These are phyloP conservation scores for Crotalus viridis DNA, from an alignment of 2,113 vertebrate genomes.

Conservation along the genomic window DNA sequence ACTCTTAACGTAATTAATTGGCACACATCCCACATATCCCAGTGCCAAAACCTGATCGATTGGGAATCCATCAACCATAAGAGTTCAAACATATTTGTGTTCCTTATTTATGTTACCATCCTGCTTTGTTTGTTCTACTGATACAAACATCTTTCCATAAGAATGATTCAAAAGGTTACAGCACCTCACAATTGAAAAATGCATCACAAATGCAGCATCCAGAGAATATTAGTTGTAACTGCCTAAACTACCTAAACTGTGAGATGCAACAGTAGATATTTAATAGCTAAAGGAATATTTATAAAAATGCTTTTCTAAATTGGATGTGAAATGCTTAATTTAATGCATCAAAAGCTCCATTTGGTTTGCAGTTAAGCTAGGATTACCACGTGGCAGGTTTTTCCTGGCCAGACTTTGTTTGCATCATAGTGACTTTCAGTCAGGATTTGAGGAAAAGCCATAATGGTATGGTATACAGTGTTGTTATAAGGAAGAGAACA, in stretches of 20 bases:
- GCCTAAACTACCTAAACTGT: constrained; percentile 1
- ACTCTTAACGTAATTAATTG: constrained; percentile 60
- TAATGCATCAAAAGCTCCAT: neutral
- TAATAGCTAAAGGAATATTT: constrained; percentile 55
- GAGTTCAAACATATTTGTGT: constrained; percentile 23
- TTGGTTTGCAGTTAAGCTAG: neutral
- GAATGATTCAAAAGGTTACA: constrained; percentile 51
- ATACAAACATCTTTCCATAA: constrained; percentile 34
- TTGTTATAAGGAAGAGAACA: neutral
- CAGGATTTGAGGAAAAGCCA: neutral
- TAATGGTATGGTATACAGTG: neutral
- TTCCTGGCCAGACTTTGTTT: neutral
- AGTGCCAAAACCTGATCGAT: constrained; percentile 53
- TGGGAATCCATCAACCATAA: constrained; percentile 26
- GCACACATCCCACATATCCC: constrained; percentile 35
- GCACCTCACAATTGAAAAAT: constrained; percentile 58
- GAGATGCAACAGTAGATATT: constrained; percentile 27
- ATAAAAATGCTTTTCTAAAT: constrained; percentile 43
- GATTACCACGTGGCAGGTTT: neutral
- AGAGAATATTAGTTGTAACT: constrained; percentile 54
- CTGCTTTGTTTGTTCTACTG: constrained; percentile 25
- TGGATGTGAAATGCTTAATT: constrained; percentile 11
- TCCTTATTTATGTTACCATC: constrained; percentile 4
- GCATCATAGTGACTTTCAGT: neutral
- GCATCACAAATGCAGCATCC: constrained; percentile 41